phyloP scores from a whole-genome alignment of 2,797 vertebrate species.

The Podargus strigoides region DNA sequence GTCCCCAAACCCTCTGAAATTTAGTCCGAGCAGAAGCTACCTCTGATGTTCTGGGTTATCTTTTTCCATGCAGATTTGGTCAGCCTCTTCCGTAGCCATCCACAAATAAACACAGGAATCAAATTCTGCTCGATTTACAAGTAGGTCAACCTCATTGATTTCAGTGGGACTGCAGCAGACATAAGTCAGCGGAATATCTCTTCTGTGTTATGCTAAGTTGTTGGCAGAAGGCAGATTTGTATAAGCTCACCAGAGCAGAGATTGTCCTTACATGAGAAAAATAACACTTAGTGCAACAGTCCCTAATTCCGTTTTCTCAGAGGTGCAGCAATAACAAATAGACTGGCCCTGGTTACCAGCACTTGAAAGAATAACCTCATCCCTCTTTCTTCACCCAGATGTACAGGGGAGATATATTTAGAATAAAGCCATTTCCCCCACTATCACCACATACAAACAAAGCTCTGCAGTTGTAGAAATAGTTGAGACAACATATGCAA shows the following conservation, averaged over 20 bases:
- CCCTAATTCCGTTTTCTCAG: background rate
- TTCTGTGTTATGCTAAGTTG: slow-evolving; percentile 35
- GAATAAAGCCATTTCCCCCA: slow-evolving; percentile 39
- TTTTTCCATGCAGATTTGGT: background rate
- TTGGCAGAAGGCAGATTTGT: slow-evolving; percentile 40
- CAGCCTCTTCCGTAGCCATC: background rate
- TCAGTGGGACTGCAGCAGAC: slow-evolving; percentile 28
- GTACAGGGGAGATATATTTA: slow-evolving; percentile 33
- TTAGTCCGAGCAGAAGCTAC: slow-evolving; percentile 22
- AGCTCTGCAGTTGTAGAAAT: slow-evolving; percentile 26
- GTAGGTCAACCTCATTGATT: slow-evolving; percentile 8
- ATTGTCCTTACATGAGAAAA: slow-evolving; percentile 23
- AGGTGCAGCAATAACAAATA: slow-evolving; percentile 29
- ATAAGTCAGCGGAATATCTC: slow-evolving; percentile 54
- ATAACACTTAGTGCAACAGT: background rate
- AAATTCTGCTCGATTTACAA: slow-evolving; percentile 12
- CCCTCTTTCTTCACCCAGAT: slow-evolving; percentile 15
- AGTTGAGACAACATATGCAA: slow-evolving; percentile 4
- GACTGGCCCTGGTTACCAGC: background rate
- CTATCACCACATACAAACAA: slow-evolving; percentile 32
- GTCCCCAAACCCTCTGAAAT: background rate
- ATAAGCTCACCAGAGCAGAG: slow-evolving; percentile 14
- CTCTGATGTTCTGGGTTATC: slow-evolving; percentile 12
- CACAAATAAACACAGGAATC: slow-evolving; percentile 40
- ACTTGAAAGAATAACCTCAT: slow-evolving; percentile 37